These are phyloP conservation scores for Porites lutea DNA, from an alignment of 64 coral and sea anemone genomes.

Conservation along the genomic window DNA sequence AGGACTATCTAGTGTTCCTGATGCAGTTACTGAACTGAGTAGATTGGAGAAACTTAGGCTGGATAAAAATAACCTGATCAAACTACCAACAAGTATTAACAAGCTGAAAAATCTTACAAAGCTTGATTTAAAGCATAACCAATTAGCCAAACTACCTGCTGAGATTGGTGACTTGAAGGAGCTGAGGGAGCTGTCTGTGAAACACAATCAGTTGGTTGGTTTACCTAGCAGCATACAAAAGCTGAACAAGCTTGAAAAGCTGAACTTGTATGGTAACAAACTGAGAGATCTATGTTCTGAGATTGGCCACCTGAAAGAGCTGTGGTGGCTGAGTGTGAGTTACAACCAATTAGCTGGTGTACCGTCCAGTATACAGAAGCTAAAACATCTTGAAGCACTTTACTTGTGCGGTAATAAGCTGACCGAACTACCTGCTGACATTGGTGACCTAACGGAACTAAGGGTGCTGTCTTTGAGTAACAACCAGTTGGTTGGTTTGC, in stretches of 20 bases:
- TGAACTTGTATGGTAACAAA: not conserved
- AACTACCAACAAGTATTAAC: not conserved
- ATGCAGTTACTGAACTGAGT: not conserved
- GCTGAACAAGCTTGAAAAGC: not conserved
- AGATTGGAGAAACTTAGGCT: not conserved
- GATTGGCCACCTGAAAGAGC: not conserved
- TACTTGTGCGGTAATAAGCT: not conserved
- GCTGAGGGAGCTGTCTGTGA: no score
- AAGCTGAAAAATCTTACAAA: not conserved
- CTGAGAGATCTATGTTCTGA: not conserved
- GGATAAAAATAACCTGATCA: not conserved
- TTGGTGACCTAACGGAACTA: not conserved
- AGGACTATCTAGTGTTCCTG: not conserved
- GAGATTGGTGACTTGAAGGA: no score
- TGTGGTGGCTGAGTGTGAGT: not conserved
- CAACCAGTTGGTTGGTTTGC: no score
- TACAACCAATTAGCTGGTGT: not conserved
- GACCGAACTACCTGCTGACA: not conserved
- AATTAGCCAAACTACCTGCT: no score
- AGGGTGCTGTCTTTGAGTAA: not conserved
- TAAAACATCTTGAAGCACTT: not conserved
- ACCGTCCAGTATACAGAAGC: not conserved
- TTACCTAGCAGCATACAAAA: not conserved
- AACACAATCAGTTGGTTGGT: no score
- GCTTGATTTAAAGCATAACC: no score